Evolutionary conservation across 37 sponge, comb jelly and placozoan species (phyloP), one percentile per base, ranked within the genome.

Genomic region (Ephydatia muelleri): DNA sequence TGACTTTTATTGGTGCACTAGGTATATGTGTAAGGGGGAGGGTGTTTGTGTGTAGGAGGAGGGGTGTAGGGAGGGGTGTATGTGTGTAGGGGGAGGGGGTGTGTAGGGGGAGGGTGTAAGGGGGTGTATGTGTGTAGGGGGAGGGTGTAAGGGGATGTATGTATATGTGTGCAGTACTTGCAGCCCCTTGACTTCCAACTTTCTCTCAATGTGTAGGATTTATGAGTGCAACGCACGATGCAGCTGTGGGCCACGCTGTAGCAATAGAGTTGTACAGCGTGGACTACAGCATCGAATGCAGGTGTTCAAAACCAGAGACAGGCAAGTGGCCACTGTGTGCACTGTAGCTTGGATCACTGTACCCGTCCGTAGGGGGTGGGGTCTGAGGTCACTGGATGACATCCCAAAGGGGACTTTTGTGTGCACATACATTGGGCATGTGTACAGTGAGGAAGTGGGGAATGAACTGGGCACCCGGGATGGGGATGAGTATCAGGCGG

Each of bases 401-500:
- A 91, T 97, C 25, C 96, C 96, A 16, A 88, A 92, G 87, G 98
- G 98, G 0, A 76, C 90, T 6, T 97, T 95, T 76, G 83, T 97
- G 8, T 95, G 93, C 43, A 80, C 85, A 19, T 97, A 97, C 75
- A 74, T 76, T 75, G 97, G 97, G 0, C 73, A 78, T 11, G 66
- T 97, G 16, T 85, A 86, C 39, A 90, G 90, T 5, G 97, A 97
- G 21, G 71, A 89, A 21, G 76, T 38, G 1, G 95, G 89, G 4
- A 84, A 97, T 32, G 80, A 88, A 81, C 88, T 88, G 66, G 38
- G 88, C 30, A 71, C 43, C 31, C 30, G 12, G 1, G 75, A 77
- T 78, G 95, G 94, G 33, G 98, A 97, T 69, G 88, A 93, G n/a
- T 97, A 95, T 47, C 75, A 93, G 67, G 98, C 96, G 0, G 98